Base-by-base conservation (phyloP, 2,113 vertebrate genomes). In the Alligator mississippiensis region DNA sequence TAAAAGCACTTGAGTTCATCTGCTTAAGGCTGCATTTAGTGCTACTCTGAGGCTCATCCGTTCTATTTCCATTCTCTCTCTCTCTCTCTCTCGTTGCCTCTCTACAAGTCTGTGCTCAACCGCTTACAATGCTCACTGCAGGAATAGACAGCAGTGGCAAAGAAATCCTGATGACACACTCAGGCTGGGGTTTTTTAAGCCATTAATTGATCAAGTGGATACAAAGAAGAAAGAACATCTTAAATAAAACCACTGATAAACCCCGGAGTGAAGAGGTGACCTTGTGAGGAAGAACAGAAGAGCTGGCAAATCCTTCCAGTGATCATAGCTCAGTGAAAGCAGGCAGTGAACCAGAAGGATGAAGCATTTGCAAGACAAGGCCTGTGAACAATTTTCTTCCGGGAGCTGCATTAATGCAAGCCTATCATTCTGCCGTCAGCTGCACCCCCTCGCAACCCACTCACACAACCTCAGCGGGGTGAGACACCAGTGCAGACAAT, bases 281-380 rank as follows among this genome's bases (percentile, higher is more conserved):
- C 22, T 15, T 64, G 77, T 8, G 61, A 85, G 87, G 75, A 82
- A 0, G 0, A 93, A 80, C 87, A 62, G 88, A 76, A 24, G 19
- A 34, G 77, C 54, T 58, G 81, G 66, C 28, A 89, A 88, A 68
- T 94, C 47, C 94, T 94, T 93, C 95, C 94, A 95, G 95, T 96
- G 95, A 92, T 92, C 2, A 0, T 0, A 62, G 90, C 80, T 89
- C 91, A 87, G 74, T 96, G 95, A 92, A 80, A 28, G 0, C 80
- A 28, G 77, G 90, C 96, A 90, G 62, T 8, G 87, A 95, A 86
- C 92, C 59, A 9, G 82, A 80, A 94, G 87, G 90, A 47, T 24
- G 21, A 90, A 22, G 78, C 89, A 94, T 94, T 84, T 47, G 84
- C 93, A 76, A 87, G 84, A 95, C 93, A 90, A 72, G 80, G 87